Percentiles rank a stretch among this genome's conserved stretches.
phyloP scores from a whole-genome alignment of 2,113 vertebrate species.

The Prunella fulvescens region DNA sequence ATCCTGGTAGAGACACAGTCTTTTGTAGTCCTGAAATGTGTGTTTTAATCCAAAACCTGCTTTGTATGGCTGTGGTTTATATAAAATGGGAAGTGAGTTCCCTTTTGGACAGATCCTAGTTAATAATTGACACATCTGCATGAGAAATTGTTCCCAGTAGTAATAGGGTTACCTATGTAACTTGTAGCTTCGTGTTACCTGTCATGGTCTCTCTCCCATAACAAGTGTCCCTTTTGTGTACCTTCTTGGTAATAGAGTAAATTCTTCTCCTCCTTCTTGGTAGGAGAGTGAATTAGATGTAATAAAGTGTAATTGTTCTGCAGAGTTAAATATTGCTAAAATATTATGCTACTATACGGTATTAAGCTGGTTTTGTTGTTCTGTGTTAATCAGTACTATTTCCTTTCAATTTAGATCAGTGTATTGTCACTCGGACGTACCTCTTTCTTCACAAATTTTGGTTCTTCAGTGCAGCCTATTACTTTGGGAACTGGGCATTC shows the following conservation, averaged over 20 bases:
- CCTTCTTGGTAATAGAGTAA: background rate
- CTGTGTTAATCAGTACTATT: background rate
- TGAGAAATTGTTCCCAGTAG: background rate
- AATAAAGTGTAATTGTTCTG: background rate
- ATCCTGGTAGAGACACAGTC: background rate
- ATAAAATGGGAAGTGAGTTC: background rate
- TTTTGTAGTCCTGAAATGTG: background rate
- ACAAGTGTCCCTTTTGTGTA: background rate
- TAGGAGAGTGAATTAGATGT: background rate
- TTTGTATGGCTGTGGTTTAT: background rate
- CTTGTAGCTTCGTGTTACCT: background rate
- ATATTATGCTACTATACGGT: background rate
- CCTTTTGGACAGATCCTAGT: background rate
- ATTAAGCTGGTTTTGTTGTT: background rate
- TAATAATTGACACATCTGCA: background rate
- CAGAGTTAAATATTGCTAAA: background rate
- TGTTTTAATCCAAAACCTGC: background rate
- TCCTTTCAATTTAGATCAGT: slow-evolving; percentile 83
- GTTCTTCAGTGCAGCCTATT: slow-evolving; percentile 98
- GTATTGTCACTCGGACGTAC: slow-evolving; percentile 91
- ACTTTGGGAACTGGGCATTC: slow-evolving; percentile 98
- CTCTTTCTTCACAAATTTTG: slow-evolving; percentile 98
- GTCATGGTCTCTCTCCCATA: background rate
- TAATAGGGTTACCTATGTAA: background rate
- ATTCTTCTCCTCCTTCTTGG: background rate